Base-by-base conservation (phyloP, 2,113 vertebrate genomes). In the Nipponia nippon region DNA sequence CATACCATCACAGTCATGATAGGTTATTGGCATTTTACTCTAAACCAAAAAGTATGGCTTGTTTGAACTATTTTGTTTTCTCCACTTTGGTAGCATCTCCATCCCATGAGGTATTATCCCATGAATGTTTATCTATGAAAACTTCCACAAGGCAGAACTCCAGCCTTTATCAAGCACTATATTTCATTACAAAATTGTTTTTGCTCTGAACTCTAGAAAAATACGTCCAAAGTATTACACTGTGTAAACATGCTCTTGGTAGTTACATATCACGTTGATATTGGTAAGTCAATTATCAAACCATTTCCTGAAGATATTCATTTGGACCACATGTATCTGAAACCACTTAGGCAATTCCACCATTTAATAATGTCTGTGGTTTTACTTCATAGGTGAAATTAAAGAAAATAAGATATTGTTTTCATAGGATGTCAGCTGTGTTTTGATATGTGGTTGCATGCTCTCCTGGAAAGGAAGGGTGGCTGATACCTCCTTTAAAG, bases 21-120 rank as follows among this genome's bases (percentile, higher is more conserved):
- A 81, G 38, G 26, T 71, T 96, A 79, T 76, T 75, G 81, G 36
- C 47, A 83, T 96, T 96, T 94, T 87, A 44, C 49, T 94, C 75
- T 38, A 71, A 89, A 85, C 8, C 9, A 71, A 40, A 83, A 91
- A 66, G 22, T 65, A 56, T 81, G 26, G 8, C 32, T 77, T 29
- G 16, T n/a, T 92, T 83, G 40, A 75, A 75, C 21, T 86, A 16
- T 14, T 89, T 71, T 14, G 15, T 91, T 61, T 23, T 91, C 47
- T 92, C 36, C 69, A 16, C 19, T 73, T 69, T 36, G 32, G 27
- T 49, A 80, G 32, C 26, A 25, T 50, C 26, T 77, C 63, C 34
- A 61, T 87, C 3, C 52, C 70, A 20, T 2, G 5, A 79, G 14
- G 23, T 78, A 32, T 84, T 78, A 25, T n/a, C n/a, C n/a, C n/a